These are phyloP conservation scores for Urocolius indicus DNA, from an alignment of 2,113 vertebrate genomes.

Conservation along the genomic window DNA sequence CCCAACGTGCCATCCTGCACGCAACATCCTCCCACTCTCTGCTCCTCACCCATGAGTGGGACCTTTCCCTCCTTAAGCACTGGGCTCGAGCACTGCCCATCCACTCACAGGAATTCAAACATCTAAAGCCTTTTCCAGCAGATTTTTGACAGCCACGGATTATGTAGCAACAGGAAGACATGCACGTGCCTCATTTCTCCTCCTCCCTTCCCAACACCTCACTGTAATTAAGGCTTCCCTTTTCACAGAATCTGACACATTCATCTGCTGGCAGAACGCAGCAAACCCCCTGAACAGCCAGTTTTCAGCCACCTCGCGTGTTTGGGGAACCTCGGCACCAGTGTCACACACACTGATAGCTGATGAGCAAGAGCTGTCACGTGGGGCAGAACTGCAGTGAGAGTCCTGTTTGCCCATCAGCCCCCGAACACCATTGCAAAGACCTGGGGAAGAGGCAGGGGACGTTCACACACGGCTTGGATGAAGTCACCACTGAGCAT, in stretches of 20 bases:
- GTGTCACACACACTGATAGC: background rate
- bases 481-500: background rate
- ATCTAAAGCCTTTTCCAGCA: background rate
- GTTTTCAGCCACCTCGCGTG: background rate
- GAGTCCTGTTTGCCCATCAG: background rate
- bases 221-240: background rate
- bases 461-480: background rate
- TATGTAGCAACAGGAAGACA: background rate
- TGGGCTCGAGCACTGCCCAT: background rate
- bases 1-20: background rate
- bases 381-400: background rate
- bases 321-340: rapidly evolving
- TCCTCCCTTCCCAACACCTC: background rate
- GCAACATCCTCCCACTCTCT: background rate
- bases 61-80: too few relatives aligned
- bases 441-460: background rate
- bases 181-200: rapidly evolving
- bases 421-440: background rate
- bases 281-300: rapidly evolving
- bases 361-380: background rate
- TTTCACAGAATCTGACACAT: background rate
- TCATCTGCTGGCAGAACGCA: background rate
- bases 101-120: background rate
- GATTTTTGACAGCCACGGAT: rapidly evolving
- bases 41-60: background rate